Evolutionary conservation across 2,888 invertebrate genomes (phyloP).

Genomic region (Aleiodes testaceus): DNA sequence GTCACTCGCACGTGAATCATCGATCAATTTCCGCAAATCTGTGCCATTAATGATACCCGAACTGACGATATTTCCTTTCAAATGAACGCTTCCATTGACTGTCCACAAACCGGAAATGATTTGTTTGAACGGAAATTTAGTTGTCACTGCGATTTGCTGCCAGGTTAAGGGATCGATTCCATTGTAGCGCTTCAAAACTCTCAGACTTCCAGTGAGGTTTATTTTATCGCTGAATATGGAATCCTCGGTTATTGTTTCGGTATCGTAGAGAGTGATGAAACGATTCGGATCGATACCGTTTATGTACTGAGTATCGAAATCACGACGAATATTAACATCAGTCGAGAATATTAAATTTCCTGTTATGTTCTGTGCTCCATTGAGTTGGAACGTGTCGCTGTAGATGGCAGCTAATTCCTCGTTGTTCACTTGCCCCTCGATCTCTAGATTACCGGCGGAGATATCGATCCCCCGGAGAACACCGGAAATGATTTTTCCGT

Average conservation of each 20-base stretch:
- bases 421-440: constrained; percentile 70
- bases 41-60: constrained; percentile 66
- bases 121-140: constrained; percentile 61
- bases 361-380: constrained; percentile 58
- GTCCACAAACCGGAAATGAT: constrained; percentile 74
- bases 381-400: constrained; percentile 70
- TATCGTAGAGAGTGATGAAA: constrained; percentile 51
- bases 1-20: constrained; percentile 55
- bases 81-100: constrained; percentile 68
- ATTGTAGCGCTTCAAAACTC: constrained; percentile 54
- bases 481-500: constrained; percentile 71
- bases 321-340: constrained; percentile 47
- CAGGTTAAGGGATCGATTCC: constrained; percentile 54
- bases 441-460: constrained; percentile 54
- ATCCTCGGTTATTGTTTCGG: constrained; percentile 57
- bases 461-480: constrained; percentile 69
- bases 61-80: constrained; percentile 67
- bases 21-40: constrained; percentile 62
- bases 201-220: constrained; percentile 51
- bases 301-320: constrained; percentile 56
- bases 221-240: constrained; percentile 57
- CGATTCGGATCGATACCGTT: constrained; percentile 56
- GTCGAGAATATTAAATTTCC: constrained; percentile 57
- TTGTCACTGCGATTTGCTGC: constrained; percentile 54
- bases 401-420: constrained; percentile 72